Conservation (phyloP, 1,140 invertebrate species). For the Gerris buenoi region DNA sequence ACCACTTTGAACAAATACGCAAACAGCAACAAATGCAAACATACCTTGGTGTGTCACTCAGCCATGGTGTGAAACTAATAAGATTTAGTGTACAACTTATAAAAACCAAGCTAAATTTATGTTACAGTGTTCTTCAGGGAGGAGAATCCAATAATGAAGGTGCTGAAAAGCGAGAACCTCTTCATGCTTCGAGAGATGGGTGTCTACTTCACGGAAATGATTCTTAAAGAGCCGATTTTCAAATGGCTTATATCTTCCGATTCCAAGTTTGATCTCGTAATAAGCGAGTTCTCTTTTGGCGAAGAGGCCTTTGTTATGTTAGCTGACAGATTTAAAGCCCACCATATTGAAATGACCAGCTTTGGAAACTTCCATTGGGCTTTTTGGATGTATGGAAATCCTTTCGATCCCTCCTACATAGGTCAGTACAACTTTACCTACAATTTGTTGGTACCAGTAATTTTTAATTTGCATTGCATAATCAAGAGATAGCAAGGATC, state of each 20-base stretch:
- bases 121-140: background rate
- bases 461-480: too few species aligned
- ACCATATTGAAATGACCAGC: background rate
- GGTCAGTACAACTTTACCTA: background rate
- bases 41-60: too few species aligned
- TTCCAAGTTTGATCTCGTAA: slow-evolving; percentile 2
- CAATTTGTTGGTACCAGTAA: too few species aligned
- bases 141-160: background rate
- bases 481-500: too few species aligned
- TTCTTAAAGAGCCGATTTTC: background rate
- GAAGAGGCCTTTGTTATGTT: background rate
- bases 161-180: background rate
- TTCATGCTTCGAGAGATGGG: background rate
- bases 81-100: too few species aligned
- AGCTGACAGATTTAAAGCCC: slow-evolving; percentile 1
- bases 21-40: too few species aligned
- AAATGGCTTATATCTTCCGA: background rate
- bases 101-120: too few species aligned
- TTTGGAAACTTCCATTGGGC: background rate
- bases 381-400: background rate
- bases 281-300: background rate
- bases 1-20: too few species aligned
- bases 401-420: background rate
- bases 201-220: background rate
- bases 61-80: too few species aligned